A percentile compares a stretch with the other conserved stretches of the same genome.
Conservation (phyloP, 2,888 invertebrate species). For the Aphrophora alni region DNA sequence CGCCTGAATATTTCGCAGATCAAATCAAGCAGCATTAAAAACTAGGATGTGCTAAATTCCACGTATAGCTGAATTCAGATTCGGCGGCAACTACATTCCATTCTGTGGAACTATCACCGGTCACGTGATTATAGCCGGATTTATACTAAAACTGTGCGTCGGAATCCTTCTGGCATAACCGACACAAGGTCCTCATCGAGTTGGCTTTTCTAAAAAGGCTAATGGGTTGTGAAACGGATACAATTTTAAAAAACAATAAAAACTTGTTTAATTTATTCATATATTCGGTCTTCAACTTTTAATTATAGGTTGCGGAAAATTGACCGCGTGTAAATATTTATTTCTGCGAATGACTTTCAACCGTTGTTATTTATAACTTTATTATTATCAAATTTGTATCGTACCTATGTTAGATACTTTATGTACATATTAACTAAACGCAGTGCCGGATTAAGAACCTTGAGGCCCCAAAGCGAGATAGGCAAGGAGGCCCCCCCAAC, state of each 20-base stretch:
- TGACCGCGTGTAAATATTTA: background rate
- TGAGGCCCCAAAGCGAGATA: too few species aligned
- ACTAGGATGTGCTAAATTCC: constrained; percentile 3
- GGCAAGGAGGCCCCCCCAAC: too few species aligned
- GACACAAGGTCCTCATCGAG: background rate
- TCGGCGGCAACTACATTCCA: background rate
- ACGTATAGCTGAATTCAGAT: background rate
- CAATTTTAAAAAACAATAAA: constrained; percentile 2
- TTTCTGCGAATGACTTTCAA: background rate
- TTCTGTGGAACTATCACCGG: background rate
- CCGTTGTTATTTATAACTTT: background rate
- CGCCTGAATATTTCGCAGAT: background rate
- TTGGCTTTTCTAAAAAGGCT: constrained; percentile 9
- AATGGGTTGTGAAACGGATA: background rate
- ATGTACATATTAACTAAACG: too few species aligned
- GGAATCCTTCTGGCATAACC: background rate
- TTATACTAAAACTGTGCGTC: background rate
- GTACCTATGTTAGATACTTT: too few species aligned
- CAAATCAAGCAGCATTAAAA: background rate
- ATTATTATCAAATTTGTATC: background rate
- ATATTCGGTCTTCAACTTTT: background rate
- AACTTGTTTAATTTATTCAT: background rate
- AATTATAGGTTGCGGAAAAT: background rate
- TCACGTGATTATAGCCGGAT: background rate
- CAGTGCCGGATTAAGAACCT: too few species aligned